Evolutionary conservation across 2,888 invertebrate species (phyloP).

Genomic region (Netelia inedita): DNA sequence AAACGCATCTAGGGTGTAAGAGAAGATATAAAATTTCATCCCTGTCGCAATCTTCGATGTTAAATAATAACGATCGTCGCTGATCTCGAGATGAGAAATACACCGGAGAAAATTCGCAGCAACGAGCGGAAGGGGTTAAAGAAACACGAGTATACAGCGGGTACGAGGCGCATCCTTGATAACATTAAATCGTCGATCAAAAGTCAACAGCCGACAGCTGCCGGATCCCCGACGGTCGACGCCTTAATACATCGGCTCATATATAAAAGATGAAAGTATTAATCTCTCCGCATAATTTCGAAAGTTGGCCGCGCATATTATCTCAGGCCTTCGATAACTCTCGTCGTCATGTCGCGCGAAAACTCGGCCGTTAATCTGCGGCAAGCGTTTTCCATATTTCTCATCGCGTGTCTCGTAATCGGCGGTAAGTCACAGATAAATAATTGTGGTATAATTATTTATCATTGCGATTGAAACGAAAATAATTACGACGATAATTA

Average conservation of each 20-base stretch:
- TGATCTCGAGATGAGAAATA: no score
- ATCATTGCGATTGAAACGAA: background rate
- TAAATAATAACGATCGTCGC: no score
- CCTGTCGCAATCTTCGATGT: no score
- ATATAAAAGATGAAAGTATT: conserved; percentile 54
- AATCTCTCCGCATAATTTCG: conserved; percentile 16
- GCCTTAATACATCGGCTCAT: conserved; percentile 14
- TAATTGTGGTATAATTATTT: no score
- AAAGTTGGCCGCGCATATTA: conserved; percentile 8
- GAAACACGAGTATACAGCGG: no score
- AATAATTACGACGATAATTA: no score
- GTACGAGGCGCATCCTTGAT: background rate
- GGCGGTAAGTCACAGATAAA: conserved; percentile 23
- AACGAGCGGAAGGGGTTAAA: no score
- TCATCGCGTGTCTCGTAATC: conserved; percentile 18
- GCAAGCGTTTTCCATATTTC: background rate
- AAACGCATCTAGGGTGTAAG: no score
- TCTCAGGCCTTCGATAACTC: background rate
- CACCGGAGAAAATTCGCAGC: no score
- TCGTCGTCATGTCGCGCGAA: conserved; percentile 28
- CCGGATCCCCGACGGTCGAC: background rate
- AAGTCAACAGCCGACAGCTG: conserved; percentile 56
- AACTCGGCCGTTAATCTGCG: conserved; percentile 13
- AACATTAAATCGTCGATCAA: conserved; percentile 2
- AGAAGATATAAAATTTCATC: no score